Evolutionary conservation across 2,797 vertebrate genomes (phyloP).

Genomic region (Toxotes lorentzi): DNA sequence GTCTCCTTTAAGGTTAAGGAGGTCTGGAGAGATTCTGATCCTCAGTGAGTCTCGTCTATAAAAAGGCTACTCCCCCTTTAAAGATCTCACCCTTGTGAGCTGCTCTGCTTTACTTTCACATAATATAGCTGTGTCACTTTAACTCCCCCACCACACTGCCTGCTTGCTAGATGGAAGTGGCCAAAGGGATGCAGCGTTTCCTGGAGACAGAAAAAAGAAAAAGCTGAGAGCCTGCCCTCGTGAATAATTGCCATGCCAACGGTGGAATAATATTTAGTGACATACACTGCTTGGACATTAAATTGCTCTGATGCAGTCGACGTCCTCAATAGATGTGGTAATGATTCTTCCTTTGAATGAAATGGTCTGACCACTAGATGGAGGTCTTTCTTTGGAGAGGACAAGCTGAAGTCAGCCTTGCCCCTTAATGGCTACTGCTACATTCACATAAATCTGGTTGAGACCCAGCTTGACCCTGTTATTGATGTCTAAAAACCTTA

Average conservation of each 20-base stretch:
- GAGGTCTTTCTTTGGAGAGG: constrained; percentile 45
- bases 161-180: constrained; percentile 47
- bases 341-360: constrained; percentile 37
- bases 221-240: constrained; percentile 25
- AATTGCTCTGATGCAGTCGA: constrained; percentile 32
- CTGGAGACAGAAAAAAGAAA: constrained; percentile 37
- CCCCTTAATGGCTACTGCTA: not conserved
- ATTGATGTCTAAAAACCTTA: not conserved
- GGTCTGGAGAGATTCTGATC: constrained; percentile 45
- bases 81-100: constrained; percentile 73
- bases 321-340: constrained; percentile 36
- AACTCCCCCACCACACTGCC: constrained; percentile 64
- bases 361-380: constrained; percentile 68
- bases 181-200: constrained; percentile 61
- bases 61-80: constrained; percentile 65
- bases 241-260: constrained; percentile 63
- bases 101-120: constrained; percentile 78
- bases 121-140: constrained; percentile 77
- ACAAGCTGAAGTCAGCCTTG: not conserved
- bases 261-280: constrained; percentile 30
- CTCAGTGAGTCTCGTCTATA: constrained; percentile 51
- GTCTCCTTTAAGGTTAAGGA: constrained; percentile 38
- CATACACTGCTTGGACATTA: constrained; percentile 42
- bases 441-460: not conserved
- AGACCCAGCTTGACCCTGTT: not conserved